These are phyloP conservation scores for Petrocephalus zakoni DNA, from an alignment of 2,113 vertebrate species.

Conservation along the genomic window DNA sequence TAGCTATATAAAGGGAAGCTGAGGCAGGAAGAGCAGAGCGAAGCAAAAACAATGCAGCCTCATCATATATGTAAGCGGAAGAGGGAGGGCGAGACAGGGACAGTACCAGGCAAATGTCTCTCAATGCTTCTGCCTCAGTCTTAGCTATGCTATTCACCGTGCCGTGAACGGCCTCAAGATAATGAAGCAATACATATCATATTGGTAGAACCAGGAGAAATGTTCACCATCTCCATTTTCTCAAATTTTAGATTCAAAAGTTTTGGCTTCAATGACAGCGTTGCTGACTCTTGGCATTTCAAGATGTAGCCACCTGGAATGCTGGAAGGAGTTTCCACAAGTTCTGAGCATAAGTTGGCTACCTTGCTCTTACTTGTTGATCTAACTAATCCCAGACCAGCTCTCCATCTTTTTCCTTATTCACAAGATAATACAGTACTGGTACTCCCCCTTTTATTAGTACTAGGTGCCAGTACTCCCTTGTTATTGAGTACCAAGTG, in stretches of 20 bases:
- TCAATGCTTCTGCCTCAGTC: not conserved
- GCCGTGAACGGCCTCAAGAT: not conserved
- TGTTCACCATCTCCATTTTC: not conserved
- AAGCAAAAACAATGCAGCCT: not conserved
- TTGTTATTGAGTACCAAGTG: no score
- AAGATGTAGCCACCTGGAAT: not conserved
- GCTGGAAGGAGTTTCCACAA: no score
- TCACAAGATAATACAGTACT: no score
- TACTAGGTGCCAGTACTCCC: no score
- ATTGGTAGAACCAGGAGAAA: not conserved
- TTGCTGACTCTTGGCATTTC: not conserved
- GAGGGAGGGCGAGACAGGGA: slow-evolving; percentile 12
- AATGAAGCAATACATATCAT: not conserved
- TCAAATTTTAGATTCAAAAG: not conserved
- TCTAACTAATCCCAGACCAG: no score
- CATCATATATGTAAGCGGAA: not conserved
- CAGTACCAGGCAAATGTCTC: slow-evolving; percentile 13
- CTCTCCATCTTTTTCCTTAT: no score
- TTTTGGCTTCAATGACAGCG: not conserved
- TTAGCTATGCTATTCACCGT: not conserved
- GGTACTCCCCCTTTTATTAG: no score
- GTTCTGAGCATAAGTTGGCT: no score
- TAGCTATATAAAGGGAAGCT: not conserved
- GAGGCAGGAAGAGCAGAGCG: not conserved
- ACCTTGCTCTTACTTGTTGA: no score